These are phyloP conservation scores for Trididemnum nubilum DNA, from an alignment of 23 tunicate species.

Conservation along the genomic window DNA sequence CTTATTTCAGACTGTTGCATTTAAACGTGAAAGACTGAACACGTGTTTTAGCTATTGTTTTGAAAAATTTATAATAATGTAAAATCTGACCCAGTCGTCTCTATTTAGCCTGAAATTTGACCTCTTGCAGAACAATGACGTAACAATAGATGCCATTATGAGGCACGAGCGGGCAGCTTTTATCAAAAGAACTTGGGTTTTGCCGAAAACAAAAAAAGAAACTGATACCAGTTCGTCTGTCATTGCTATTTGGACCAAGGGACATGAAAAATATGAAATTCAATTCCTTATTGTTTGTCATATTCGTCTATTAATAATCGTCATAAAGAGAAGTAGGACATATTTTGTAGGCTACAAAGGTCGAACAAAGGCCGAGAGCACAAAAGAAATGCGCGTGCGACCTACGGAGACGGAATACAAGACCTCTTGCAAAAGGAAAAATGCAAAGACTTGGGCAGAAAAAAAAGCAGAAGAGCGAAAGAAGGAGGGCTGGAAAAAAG, in stretches of 20 bases:
- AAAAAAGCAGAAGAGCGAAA: not conserved
- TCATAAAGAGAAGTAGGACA: not conserved
- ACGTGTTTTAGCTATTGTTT: not conserved
- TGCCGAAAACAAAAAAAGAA: not conserved
- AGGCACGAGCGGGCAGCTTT: not conserved
- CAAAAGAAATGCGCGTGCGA: not conserved
- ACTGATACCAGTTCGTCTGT: not conserved
- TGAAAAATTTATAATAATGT: not conserved
- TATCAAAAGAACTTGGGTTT: too few relatives aligned
- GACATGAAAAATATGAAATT: not conserved
- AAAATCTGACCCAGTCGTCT: not conserved
- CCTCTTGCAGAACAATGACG: not conserved
- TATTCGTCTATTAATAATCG: not conserved
- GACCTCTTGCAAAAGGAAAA: not conserved
- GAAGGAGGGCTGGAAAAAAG: too few relatives aligned
- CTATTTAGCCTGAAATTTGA: not conserved
- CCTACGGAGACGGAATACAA: not conserved
- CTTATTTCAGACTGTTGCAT: too few relatives aligned
- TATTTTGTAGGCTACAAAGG: not conserved
- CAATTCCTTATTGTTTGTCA: not conserved
- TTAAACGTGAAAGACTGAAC: not conserved
- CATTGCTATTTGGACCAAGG: not conserved
- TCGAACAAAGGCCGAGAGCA: not conserved
- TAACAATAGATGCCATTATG: not conserved
- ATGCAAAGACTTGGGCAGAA: not conserved